These are phyloP conservation scores for Silurus glanis DNA, from an alignment of 2,113 vertebrate species.

Conservation along the genomic window DNA sequence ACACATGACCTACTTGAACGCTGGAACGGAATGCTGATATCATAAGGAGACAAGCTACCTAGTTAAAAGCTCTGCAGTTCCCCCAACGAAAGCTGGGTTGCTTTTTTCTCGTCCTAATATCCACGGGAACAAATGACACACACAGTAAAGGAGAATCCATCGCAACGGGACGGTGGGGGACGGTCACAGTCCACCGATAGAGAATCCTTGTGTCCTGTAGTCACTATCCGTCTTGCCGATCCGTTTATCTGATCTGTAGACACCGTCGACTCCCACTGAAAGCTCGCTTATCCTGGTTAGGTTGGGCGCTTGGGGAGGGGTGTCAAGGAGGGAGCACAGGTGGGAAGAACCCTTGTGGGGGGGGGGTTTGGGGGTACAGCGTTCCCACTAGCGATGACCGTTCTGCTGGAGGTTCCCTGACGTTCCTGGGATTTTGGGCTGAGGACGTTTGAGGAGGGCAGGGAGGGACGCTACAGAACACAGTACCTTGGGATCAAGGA, in stretches of 20 bases:
- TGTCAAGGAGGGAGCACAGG: conserved; percentile 14
- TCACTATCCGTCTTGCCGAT: not conserved
- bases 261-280: not conserved
- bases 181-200: conserved; percentile 7
- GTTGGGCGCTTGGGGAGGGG: conserved; percentile 7
- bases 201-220: conserved; percentile 18
- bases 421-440: not conserved
- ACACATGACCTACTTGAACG: conserved; percentile 38
- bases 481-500: conserved; percentile 41
- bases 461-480: conserved; percentile 41
- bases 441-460: conserved; percentile 3
- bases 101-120: not conserved
- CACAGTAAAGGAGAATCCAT: conserved; percentile 48
- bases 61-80: conserved; percentile 29
- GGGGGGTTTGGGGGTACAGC: conserved; percentile 15
- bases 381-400: conserved; percentile 6
- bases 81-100: conserved; percentile 6
- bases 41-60: conserved; percentile 46
- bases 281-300: conserved; percentile 34
- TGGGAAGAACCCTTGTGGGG: not conserved
- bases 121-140: conserved; percentile 32
- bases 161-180: conserved; percentile 35
- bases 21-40: conserved; percentile 38
- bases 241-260: not conserved
- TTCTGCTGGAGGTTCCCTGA: conserved; percentile 17